phyloP scores from a whole-genome alignment of 2,888 invertebrate species.

The Tenthredo notha region DNA sequence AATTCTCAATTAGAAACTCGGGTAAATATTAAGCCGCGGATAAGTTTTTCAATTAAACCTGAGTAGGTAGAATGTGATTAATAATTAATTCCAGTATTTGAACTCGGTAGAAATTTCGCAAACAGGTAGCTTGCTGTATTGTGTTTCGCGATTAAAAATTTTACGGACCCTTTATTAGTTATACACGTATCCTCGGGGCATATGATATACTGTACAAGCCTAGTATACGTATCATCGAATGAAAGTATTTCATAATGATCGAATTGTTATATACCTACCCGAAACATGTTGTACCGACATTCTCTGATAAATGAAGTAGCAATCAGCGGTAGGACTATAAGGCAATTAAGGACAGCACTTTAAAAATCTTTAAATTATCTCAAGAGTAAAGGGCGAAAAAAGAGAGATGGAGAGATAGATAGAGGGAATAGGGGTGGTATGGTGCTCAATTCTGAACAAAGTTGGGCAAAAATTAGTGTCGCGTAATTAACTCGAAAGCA shows the following conservation, averaged over 20 bases:
- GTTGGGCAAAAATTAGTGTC: constrained; percentile 75
- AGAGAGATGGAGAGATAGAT: constrained; percentile 52
- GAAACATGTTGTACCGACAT: background rate
- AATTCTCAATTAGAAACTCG: constrained; percentile 29
- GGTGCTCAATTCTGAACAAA: constrained; percentile 58
- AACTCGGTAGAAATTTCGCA: background rate
- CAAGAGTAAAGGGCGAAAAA: constrained; percentile 49
- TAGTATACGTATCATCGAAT: background rate
- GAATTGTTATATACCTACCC: background rate
- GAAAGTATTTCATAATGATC: background rate
- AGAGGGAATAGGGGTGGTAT: background rate
- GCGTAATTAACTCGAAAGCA: constrained; percentile 75
- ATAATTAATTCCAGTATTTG: constrained; percentile 26
- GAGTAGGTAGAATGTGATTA: constrained; percentile 28
- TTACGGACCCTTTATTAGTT: background rate
- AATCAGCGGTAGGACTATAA: constrained; percentile 44
- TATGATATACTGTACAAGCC: background rate
- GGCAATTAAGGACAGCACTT: constrained; percentile 61
- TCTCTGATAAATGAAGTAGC: constrained; percentile 54
- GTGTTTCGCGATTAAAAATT: background rate
- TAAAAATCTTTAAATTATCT: constrained; percentile 63
- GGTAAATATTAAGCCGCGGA: constrained; percentile 18
- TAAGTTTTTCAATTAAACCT: constrained; percentile 31
- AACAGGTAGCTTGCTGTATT: background rate
- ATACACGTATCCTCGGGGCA: background rate